Percentiles rank a stretch among this genome's conserved stretches.
These are phyloP conservation scores for Pseudopipra pipra DNA, from an alignment of 2,113 vertebrate species.

Conservation along the genomic window DNA sequence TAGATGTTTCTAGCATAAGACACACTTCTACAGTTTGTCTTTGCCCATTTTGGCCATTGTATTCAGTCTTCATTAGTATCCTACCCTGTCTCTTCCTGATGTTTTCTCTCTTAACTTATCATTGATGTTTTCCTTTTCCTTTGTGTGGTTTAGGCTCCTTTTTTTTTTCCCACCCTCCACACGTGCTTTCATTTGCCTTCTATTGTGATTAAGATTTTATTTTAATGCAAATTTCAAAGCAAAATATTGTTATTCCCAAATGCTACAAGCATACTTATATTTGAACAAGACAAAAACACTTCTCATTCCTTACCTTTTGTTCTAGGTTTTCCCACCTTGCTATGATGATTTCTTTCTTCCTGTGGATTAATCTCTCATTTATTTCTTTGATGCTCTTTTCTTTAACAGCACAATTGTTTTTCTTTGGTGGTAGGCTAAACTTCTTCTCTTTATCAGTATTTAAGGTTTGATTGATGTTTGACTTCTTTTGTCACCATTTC, in stretches of 20 bases:
- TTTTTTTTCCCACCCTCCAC: not conserved
- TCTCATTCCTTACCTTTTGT: constrained; percentile 39
- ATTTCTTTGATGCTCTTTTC: constrained; percentile 23
- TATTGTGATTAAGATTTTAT: constrained; percentile 32
- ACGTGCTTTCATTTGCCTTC: not conserved
- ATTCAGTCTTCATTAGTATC: not conserved
- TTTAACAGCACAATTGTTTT: constrained; percentile 37
- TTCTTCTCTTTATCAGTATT: constrained; percentile 13
- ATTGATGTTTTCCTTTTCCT: not conserved
- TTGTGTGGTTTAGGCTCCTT: not conserved
- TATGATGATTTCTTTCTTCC: constrained; percentile 7
- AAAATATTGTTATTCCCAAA: not conserved
- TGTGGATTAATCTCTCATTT: constrained; percentile 29
- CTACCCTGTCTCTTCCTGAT: not conserved
- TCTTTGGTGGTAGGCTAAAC: constrained; percentile 20
- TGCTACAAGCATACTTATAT: not conserved
- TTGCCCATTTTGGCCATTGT: not conserved
- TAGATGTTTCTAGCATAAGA: not conserved
- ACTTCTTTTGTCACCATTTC: constrained; percentile 24
- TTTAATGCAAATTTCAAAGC: constrained; percentile 40
- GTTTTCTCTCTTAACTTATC: not conserved
- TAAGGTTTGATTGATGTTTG: constrained; percentile 29
- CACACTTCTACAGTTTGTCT: not conserved
- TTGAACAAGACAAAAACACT: not conserved
- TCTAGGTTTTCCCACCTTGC: not conserved